These are phyloP conservation scores for Allygus modestus DNA, from an alignment of 2,888 invertebrate genomes.

Conservation along the genomic window DNA sequence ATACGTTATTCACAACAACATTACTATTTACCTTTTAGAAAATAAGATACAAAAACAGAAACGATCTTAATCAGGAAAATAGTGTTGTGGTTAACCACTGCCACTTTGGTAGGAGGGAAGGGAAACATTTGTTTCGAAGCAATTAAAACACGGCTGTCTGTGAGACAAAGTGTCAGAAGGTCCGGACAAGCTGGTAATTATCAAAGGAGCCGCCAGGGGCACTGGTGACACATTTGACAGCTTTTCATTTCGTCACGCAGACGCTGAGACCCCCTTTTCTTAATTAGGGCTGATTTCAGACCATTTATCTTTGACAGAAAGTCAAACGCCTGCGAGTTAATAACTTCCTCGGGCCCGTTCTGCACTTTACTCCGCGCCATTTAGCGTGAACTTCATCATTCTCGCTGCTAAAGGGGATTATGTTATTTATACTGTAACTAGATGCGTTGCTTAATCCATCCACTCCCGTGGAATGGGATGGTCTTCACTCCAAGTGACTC, in stretches of 20 bases:
- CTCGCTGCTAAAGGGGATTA: not conserved
- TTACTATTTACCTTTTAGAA: too few species aligned
- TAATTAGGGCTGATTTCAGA: slow-evolving; percentile 50
- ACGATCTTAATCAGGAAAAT: too few species aligned
- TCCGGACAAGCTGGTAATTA: slow-evolving; percentile 22
- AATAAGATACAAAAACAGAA: too few species aligned
- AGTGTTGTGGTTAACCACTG: not conserved
- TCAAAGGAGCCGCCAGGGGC: slow-evolving; percentile 31
- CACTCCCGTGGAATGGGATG: not conserved
- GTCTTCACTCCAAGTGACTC: too few species aligned
- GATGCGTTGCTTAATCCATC: not conserved
- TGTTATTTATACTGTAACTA: not conserved
- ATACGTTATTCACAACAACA: too few species aligned
- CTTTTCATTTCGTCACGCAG: slow-evolving; percentile 41
- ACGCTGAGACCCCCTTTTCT: slow-evolving; percentile 6
- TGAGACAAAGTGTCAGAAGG: slow-evolving; percentile 11
- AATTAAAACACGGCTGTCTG: not conserved
- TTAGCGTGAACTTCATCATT: slow-evolving; percentile 18
- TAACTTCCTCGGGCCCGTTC: slow-evolving; percentile 34
- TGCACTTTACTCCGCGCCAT: slow-evolving; percentile 24
- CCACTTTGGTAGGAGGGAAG: not conserved
- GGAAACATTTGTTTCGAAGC: slow-evolving; percentile 7
- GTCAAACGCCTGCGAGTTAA: slow-evolving; percentile 46
- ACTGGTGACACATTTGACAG: slow-evolving; percentile 50
- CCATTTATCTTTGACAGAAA: slow-evolving; percentile 46